phyloP scores from a whole-genome alignment of 2,797 vertebrate genomes.

The Paratrypauchen microcephalus region DNA sequence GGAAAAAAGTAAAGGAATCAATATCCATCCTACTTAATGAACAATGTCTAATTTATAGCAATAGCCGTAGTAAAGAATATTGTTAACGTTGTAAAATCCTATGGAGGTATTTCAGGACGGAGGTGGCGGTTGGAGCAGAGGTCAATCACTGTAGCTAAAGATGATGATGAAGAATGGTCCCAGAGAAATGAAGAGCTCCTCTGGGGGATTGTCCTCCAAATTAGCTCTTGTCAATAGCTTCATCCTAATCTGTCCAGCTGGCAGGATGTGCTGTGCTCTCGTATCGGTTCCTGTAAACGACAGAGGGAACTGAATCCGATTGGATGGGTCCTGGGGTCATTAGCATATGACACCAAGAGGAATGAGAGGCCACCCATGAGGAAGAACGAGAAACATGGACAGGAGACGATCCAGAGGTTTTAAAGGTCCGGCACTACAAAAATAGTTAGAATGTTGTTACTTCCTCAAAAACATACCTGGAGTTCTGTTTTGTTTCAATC shows the following conservation, averaged over 20 bases:
- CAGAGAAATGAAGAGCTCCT: constrained; percentile 65
- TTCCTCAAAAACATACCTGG: no score
- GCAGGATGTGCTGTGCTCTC: constrained; percentile 74
- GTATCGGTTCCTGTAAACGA: constrained; percentile 82
- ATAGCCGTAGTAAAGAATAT: not conserved
- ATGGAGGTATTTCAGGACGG: constrained; percentile 40
- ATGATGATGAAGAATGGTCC: constrained; percentile 73
- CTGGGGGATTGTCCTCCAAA: constrained; percentile 69
- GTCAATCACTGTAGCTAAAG: constrained; percentile 56
- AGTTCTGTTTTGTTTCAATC: no score
- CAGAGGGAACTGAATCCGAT: constrained; percentile 71
- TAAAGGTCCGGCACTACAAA: no score
- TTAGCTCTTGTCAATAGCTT: constrained; percentile 83
- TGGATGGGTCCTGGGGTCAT: constrained; percentile 65
- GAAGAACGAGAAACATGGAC: not conserved
- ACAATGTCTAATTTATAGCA: not conserved
- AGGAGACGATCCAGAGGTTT: no score
- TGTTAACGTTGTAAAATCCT: not conserved
- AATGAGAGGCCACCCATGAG: constrained; percentile 56
- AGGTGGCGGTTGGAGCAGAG: constrained; percentile 21
- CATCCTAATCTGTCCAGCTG: constrained; percentile 78
- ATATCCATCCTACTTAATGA: not conserved
- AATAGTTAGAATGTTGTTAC: no score
- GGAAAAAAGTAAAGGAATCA: not conserved
- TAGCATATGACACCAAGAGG: constrained; percentile 63